Base-by-base conservation (phyloP, 2,888 invertebrate genomes). In the Xestoiulus laeticollis region DNA sequence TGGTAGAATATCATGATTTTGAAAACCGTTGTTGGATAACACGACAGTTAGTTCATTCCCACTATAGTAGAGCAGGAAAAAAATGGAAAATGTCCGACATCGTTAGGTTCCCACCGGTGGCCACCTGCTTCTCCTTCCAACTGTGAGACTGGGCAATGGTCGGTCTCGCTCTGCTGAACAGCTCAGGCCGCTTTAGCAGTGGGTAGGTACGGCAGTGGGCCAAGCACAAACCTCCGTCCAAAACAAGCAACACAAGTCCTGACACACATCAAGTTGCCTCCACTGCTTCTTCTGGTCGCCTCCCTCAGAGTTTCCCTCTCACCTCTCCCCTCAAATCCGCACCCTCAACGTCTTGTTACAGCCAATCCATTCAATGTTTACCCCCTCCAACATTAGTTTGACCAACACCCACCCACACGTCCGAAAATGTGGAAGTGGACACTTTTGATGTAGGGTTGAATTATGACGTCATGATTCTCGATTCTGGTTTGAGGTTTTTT, bases 191-290 rank as follows among this genome's bases (percentile, higher is more conserved):
- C 8, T 16, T n/a, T 26, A 68, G 26, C 68, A 26, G 68, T 68
- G 68, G 68, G 68, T 68, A 68, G 68, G 68, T 68, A 68, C 68
- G 68, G 68, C 68, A 68, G 68, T 68, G 68, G 68, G 68, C 68
- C 68, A 68, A 5, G 68, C 68, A 68, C 68, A 22, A 26, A 26
- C 68, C 68, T 68, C 26, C 68, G 68, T 68, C 26, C 68, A 68
- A 68, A 68, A 68, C 59, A 48, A 48, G 53, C 53, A 68, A 12
- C 12, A 68, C 22, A 12, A 22, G 68, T 68, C 68, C 68, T 68
- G 68, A 68, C 68, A 68, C 68, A 68, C 68, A 68, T 68, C 48
- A 16, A 48, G 48, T 8, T 68, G 68, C 68, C 68, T 68, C 68
- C 68, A 68, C 68, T 68, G 3, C 22, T 68, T 68, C 59, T 59